Evolutionary conservation across 2,113 vertebrate species (phyloP), one percentile per base, ranked within the genome.

Genomic region (Myrmecobius fasciatus): DNA sequence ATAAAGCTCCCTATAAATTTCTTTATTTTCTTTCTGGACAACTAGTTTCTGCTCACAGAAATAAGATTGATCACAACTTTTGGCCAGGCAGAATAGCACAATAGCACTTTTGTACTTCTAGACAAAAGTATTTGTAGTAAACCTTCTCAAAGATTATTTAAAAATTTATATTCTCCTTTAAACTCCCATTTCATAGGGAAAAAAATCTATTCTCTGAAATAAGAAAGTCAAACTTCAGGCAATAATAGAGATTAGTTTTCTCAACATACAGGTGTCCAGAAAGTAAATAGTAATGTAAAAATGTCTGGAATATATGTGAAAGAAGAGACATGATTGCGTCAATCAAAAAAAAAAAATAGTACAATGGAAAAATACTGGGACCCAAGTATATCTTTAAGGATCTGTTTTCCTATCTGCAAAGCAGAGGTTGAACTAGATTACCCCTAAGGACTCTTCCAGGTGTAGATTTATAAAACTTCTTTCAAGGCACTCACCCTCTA

Each of bases 21-120:
- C 52, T 60, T 46, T 46, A 31, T 36, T 90, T 46, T 90, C 25
- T 52, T 91, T 89, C 67, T 91, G 83, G 56, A 54, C 93, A 92
- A 89, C 36, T 53, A 36, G 3, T 28, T 94, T n/a, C n/a, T n/a
- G n/a, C n/a, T n/a, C 92, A 2, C 95, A 91, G 75, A 96, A 47
- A 94, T 28, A 4, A 90, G 89, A 60, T 47, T 95, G 92, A 94
- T 94, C 92, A 91, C 25, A 22, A 92, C 91, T 91, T 95, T 88
- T 67, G 46, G 91, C 28, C 26, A 83, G 31, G 36, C 26, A 8
- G 46, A 51, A 89, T 3, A 83, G 47, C 17, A 46, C 53, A 51
- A n/a, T 0, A n/a, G n/a, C n/a, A n/a, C n/a, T n/a, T n/a, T n/a
- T 25, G 8, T 60, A 83, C 89, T 96, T 95, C 93, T 6, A 46